These are phyloP conservation scores for Frieseomelitta varia DNA, from an alignment of 1,140 invertebrate genomes.

Conservation along the genomic window DNA sequence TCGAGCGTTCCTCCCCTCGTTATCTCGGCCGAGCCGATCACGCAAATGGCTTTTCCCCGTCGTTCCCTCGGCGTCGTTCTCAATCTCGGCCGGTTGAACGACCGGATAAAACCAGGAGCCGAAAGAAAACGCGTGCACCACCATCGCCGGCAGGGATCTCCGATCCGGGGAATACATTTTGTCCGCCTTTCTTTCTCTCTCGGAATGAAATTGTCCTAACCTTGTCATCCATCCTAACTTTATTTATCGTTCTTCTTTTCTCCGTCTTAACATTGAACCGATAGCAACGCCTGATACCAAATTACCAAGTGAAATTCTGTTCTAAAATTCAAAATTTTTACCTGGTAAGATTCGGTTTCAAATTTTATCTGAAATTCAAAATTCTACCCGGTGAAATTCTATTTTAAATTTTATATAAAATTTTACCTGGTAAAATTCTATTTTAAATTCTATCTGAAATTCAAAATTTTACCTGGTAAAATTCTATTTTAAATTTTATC, in stretches of 20 bases:
- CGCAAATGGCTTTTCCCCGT: constrained; percentile 63
- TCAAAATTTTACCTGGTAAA: too few species aligned
- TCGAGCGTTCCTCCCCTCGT: constrained; percentile 42
- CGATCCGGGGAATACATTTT: constrained; percentile 25
- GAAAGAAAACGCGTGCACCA: constrained; percentile 39
- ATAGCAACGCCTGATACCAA: too few species aligned
- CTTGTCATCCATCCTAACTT: constrained; percentile 46
- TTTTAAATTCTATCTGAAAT: too few species aligned
- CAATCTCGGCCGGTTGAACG: constrained; percentile 55
- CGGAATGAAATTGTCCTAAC: constrained; percentile 67
- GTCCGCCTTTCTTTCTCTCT: not conserved
- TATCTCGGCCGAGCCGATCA: constrained; percentile 58
- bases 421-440: too few species aligned
- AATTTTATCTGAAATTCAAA: too few species aligned
- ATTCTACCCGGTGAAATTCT: too few species aligned
- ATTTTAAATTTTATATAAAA: too few species aligned
- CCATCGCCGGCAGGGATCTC: constrained; percentile 16
- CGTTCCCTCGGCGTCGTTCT: constrained; percentile 46
- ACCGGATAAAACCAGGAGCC: constrained; percentile 34
- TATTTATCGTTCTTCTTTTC: not conserved
- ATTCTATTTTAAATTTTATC: too few species aligned
- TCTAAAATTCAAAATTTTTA: too few species aligned
- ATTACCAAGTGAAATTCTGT: too few species aligned
- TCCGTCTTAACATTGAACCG: not conserved
- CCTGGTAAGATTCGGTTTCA: too few species aligned